A percentile compares a stretch with the other conserved stretches of the same genome.
These are phyloP conservation scores for Mirounga angustirostris DNA, from an alignment of 2,113 vertebrate genomes.

Conservation along the genomic window DNA sequence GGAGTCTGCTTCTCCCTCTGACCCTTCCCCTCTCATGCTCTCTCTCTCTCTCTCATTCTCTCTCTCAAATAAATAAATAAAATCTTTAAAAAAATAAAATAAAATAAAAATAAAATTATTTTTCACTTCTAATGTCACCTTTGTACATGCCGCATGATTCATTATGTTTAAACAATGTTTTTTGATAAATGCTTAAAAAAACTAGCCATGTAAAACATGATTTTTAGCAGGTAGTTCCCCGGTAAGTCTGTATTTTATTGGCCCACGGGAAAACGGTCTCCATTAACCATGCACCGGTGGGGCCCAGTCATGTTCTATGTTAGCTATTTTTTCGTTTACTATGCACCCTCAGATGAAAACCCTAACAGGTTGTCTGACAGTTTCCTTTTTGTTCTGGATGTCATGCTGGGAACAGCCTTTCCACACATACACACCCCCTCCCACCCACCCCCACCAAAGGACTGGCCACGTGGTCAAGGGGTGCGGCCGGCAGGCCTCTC, in stretches of 20 bases:
- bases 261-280: not conserved
- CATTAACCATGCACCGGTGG: not conserved
- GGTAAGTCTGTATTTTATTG: not conserved
- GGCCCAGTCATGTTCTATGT: not conserved
- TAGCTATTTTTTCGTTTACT: not conserved
- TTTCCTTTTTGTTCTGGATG: not conserved
- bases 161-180: not conserved
- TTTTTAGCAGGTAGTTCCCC: not conserved
- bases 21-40: no score
- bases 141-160: not conserved
- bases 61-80: no score
- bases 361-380: no score
- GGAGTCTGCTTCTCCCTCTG: no score
- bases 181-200: not conserved
- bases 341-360: not conserved
- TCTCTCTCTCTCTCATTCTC: no score
- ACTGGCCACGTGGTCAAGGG: accelerated
- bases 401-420: not conserved
- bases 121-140: not conserved
- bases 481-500: accelerated
- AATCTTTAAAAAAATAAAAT: no score
- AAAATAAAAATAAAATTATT: not conserved
- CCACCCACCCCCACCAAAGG: no score
- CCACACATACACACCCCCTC: not conserved
- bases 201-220: not conserved